Percentiles rank a stretch among this genome's conserved stretches.
Evolutionary conservation across 2,797 vertebrate species (phyloP).

Genomic region (Chaenodraco wilsoni): DNA sequence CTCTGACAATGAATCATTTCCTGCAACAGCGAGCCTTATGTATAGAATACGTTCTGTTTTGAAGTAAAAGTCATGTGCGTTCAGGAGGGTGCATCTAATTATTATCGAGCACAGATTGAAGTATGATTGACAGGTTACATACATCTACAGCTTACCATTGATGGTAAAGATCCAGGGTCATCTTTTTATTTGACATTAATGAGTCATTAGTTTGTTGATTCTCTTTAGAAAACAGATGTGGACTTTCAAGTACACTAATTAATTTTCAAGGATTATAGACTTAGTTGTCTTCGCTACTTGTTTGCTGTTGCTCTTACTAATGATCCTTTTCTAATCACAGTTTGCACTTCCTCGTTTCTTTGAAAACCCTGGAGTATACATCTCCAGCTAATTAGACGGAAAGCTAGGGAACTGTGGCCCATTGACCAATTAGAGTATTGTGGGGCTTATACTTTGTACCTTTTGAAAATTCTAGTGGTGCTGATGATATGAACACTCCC

Average conservation of each 20-base stretch:
- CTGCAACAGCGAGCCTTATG: not conserved
- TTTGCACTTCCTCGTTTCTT: not conserved
- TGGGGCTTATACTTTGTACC: not conserved
- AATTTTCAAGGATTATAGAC: slow-evolving; percentile 37
- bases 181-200: slow-evolving; percentile 25
- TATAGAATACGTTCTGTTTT: not conserved
- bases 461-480: slow-evolving; percentile 1
- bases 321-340: slow-evolving; percentile 21
- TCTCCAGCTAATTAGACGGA: slow-evolving; percentile 31
- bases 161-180: not conserved
- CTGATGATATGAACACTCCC: not conserved
- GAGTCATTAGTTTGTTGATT: slow-evolving; percentile 30
- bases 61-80: slow-evolving; percentile 5
- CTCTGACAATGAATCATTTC: not conserved
- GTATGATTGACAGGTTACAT: slow-evolving; percentile 11
- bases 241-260: slow-evolving; percentile 34
- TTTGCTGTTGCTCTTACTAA: slow-evolving; percentile 30
- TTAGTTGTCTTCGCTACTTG: slow-evolving; percentile 5
- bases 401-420: not conserved
- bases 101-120: slow-evolving; percentile 6
- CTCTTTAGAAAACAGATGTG: not conserved
- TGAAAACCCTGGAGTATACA: not conserved
- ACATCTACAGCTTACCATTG: not conserved
- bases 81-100: slow-evolving; percentile 14
- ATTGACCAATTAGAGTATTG: slow-evolving; percentile 2